Percentiles rank a stretch among this genome's conserved stretches.
These are phyloP conservation scores for Calameuta filiformis DNA, from an alignment of 2,888 invertebrate genomes.

Conservation along the genomic window DNA sequence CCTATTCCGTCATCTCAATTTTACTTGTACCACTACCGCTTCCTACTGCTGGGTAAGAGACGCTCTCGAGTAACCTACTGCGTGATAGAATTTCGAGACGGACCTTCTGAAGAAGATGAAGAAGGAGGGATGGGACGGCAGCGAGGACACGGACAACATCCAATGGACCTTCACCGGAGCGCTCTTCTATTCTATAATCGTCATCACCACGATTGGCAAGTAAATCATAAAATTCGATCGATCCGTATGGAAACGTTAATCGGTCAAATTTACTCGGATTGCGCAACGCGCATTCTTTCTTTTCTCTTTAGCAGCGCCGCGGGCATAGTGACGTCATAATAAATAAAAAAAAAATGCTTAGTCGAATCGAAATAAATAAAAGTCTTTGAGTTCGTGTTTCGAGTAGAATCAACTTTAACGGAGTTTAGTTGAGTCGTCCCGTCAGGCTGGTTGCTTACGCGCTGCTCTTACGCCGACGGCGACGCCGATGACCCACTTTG, in stretches of 20 bases:
- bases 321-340: neutral
- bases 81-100: constrained; percentile 71
- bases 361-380: neutral
- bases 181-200: constrained; percentile 94
- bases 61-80: neutral
- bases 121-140: constrained; percentile 91
- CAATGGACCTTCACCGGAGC: constrained; percentile 93
- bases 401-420: neutral
- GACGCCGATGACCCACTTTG: neutral
- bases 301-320: neutral
- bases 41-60: neutral
- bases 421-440: neutral
- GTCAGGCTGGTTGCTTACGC: neutral
- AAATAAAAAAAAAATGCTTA: neutral
- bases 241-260: neutral
- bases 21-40: neutral
- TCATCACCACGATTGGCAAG: constrained; percentile 95
- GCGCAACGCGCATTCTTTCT: neutral
- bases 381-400: neutral
- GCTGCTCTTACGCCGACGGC: neutral
- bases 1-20: neutral
- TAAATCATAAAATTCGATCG: constrained; percentile 23
- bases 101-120: constrained; percentile 86
- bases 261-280: neutral
- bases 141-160: constrained; percentile 70